phyloP scores from a whole-genome alignment of 2,888 invertebrate genomes.

The Eupsilia transversa region DNA sequence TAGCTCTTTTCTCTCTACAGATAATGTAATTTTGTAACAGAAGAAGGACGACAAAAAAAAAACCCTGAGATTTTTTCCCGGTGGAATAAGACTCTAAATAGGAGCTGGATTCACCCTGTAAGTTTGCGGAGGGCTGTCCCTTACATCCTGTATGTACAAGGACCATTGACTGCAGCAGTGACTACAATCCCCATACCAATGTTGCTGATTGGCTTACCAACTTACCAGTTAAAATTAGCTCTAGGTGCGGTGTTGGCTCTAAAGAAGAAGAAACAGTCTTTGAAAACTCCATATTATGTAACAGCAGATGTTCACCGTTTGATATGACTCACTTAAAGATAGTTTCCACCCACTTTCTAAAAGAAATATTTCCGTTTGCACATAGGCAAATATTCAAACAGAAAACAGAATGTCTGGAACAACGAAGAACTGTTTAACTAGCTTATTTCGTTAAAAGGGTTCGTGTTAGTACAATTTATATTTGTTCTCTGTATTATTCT shows the following conservation, averaged over 20 bases:
- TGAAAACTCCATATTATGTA: neutral
- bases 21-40: too few relatives aligned
- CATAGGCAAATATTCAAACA: neutral
- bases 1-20: too few relatives aligned
- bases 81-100: too few relatives aligned
- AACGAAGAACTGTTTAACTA: constrained; percentile 7
- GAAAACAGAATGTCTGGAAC: constrained; percentile 3
- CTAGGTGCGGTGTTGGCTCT: neutral
- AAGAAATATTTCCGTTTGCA: neutral
- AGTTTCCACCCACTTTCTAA: neutral
- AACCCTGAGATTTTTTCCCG: too few relatives aligned
- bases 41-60: too few relatives aligned
- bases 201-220: neutral
- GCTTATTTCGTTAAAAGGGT: constrained; percentile 50
- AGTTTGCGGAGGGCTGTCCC: too few relatives aligned
- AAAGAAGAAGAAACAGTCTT: neutral
- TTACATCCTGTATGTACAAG: too few relatives aligned
- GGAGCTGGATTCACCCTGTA: too few relatives aligned
- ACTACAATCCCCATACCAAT: neutral
- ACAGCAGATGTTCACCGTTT: neutral
- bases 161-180: neutral
- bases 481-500: constrained; percentile 18
- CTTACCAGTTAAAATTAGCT: neutral
- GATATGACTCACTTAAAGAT: neutral
- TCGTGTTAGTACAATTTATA: neutral